Percentiles rank a stretch among this genome's conserved stretches.
Conservation (phyloP, 2,888 invertebrate genomes). For the Creontiades dilutus region DNA sequence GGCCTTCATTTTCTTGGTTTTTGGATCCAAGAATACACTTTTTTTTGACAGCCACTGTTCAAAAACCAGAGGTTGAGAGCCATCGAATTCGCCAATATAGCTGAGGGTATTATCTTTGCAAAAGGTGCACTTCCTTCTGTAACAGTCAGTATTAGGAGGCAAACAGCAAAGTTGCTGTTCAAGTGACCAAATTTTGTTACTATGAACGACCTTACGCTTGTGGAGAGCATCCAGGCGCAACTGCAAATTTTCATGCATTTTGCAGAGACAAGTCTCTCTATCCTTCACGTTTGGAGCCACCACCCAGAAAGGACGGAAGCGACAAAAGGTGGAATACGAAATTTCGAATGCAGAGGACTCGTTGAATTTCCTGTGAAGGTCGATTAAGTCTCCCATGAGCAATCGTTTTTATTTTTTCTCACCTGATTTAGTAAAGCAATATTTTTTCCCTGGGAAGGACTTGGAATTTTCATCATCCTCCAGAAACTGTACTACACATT, state of each 20-base stretch:
- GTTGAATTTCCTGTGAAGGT: background rate
- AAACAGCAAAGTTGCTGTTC: background rate
- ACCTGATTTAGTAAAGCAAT: background rate
- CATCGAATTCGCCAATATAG: slow-evolving; percentile 24
- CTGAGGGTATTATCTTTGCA: background rate
- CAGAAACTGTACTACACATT: background rate
- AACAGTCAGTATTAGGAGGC: background rate
- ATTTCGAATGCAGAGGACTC: slow-evolving; percentile 4
- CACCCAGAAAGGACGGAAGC: slow-evolving; percentile 14
- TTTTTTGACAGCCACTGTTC: background rate
- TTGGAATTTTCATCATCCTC: slow-evolving; percentile 12
- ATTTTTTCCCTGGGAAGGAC: background rate
- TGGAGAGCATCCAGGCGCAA: slow-evolving; percentile 1
- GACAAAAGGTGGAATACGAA: background rate
- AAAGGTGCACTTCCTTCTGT: background rate
- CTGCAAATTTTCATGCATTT: background rate
- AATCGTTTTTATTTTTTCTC: background rate
- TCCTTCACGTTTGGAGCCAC: background rate
- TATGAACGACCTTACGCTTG: background rate
- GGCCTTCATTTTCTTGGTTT: background rate
- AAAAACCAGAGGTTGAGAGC: background rate
- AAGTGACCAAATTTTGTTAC: background rate
- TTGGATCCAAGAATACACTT: background rate
- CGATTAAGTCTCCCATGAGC: background rate
- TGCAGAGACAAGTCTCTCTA: background rate